Conservation (phyloP, 2,797 vertebrate genomes). For the Melopsittacus undulatus region DNA sequence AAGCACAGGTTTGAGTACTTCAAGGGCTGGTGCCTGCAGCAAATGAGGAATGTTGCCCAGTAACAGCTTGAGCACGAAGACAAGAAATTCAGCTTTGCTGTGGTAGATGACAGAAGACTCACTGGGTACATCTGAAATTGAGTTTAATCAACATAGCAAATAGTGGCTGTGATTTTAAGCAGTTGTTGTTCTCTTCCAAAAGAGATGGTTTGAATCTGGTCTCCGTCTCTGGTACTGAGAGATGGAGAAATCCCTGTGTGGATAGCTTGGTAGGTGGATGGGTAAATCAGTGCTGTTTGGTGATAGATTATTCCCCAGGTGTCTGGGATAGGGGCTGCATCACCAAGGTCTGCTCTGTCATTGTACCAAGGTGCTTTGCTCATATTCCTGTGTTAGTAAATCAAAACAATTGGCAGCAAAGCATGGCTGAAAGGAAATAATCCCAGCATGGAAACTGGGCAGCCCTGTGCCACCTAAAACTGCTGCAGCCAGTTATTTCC, state of each 20-base stretch:
- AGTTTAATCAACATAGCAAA: not conserved
- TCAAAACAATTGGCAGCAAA: not conserved
- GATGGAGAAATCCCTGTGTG: not conserved
- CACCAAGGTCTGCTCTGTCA: not conserved
- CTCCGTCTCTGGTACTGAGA: not conserved
- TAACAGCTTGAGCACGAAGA: slow-evolving; percentile 7
- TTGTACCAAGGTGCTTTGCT: not conserved
- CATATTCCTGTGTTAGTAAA: not conserved
- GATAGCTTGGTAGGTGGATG: not conserved
- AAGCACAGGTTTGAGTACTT: not conserved
- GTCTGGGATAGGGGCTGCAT: not conserved
- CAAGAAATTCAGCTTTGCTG: not conserved
- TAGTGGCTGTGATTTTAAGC: not conserved
- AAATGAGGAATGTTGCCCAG: not conserved
- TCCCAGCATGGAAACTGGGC: not conserved
- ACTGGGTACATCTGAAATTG: not conserved
- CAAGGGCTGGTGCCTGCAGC: not conserved
- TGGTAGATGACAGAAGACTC: not conserved
- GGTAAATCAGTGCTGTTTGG: not conserved
- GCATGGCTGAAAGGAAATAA: not conserved
- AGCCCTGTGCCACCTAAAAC: not conserved
- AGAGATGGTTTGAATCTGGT: not conserved
- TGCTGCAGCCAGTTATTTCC: not conserved
- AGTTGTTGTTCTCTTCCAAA: not conserved
- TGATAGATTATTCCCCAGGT: not conserved